Conservation (phyloP, 92 coral and sea anemone species). For the Porites rus region DNA sequence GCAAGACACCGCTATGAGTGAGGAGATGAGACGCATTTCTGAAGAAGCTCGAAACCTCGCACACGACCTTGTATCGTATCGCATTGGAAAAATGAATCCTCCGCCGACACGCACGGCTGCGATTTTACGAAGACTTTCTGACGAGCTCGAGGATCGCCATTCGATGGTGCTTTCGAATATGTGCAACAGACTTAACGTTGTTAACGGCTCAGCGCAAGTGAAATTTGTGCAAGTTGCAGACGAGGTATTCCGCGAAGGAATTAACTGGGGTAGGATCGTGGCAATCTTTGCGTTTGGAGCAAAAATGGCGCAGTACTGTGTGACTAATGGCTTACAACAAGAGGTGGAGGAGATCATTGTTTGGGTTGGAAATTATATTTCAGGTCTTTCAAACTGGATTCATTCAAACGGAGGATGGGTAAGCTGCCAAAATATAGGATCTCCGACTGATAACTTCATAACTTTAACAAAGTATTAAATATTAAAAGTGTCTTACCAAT, state of each 20-base stretch:
- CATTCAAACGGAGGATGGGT: slow-evolving; percentile 88
- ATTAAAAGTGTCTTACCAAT: slow-evolving; percentile 15
- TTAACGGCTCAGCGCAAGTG: slow-evolving; percentile 73
- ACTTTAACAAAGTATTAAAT: slow-evolving; percentile 29
- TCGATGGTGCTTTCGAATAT: slow-evolving; percentile 67
- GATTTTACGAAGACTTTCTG: slow-evolving; percentile 81
- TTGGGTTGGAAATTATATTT: slow-evolving; percentile 84
- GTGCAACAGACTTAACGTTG: slow-evolving; percentile 79
- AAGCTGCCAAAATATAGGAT: slow-evolving; percentile 33
- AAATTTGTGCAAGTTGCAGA: slow-evolving; percentile 92
- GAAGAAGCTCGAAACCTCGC: slow-evolving; percentile 75
- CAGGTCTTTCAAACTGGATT: slow-evolving; percentile 77
- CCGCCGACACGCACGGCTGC: slow-evolving; percentile 72
- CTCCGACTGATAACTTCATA: slow-evolving; percentile 6
- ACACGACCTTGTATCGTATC: slow-evolving; percentile 72
- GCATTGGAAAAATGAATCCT: slow-evolving; percentile 65
- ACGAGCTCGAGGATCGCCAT: slow-evolving; percentile 83
- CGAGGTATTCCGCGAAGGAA: slow-evolving; percentile 88
- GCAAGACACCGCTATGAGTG: slow-evolving; percentile 20
- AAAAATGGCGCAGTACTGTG: slow-evolving; percentile 73
- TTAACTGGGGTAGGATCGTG: slow-evolving; percentile 93
- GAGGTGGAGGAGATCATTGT: slow-evolving; percentile 66
- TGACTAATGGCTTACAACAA: slow-evolving; percentile 67
- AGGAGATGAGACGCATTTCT: slow-evolving; percentile 12
- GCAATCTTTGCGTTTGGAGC: slow-evolving; percentile 88